phyloP scores from a whole-genome alignment of 1,140 invertebrate genomes.

The Spodoptera frugiperda region DNA sequence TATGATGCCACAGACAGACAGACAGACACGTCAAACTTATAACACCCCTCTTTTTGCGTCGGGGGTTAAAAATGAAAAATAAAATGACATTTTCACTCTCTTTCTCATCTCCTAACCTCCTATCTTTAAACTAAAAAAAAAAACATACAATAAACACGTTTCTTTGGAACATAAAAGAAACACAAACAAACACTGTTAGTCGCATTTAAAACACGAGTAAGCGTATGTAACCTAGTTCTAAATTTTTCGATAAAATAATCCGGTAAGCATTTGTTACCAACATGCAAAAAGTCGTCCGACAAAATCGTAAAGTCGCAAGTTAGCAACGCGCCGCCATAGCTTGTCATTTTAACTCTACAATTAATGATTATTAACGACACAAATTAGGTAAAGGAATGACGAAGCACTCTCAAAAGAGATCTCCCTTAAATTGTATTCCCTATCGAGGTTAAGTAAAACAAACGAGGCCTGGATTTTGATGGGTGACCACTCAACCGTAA shows the following conservation, averaged over 20 bases:
- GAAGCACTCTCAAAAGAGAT: background rate
- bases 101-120: no score
- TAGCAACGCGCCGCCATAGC: background rate
- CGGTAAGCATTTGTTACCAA: no score
- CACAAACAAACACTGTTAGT: no score
- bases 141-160: background rate
- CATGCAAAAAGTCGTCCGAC: background rate
- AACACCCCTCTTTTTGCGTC: no score
- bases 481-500: conserved; percentile 19
- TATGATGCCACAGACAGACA: no score
- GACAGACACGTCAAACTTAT: no score
- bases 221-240: no score
- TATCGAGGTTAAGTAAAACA: conserved; percentile 5
- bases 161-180: background rate
- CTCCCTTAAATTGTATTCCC: conserved; percentile 8
- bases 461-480: conserved; percentile 16
- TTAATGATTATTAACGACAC: conserved; percentile 31
- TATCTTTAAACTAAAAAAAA: background rate
- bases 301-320: background rate
- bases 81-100: no score
- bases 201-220: no score
- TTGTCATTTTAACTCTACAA: conserved; percentile 23
- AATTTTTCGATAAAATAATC: no score
- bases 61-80: no score
- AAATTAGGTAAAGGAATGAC: conserved; percentile 10